These are phyloP conservation scores for Zootermopsis nevadensis DNA, from an alignment of 2,888 invertebrate genomes.

Conservation along the genomic window DNA sequence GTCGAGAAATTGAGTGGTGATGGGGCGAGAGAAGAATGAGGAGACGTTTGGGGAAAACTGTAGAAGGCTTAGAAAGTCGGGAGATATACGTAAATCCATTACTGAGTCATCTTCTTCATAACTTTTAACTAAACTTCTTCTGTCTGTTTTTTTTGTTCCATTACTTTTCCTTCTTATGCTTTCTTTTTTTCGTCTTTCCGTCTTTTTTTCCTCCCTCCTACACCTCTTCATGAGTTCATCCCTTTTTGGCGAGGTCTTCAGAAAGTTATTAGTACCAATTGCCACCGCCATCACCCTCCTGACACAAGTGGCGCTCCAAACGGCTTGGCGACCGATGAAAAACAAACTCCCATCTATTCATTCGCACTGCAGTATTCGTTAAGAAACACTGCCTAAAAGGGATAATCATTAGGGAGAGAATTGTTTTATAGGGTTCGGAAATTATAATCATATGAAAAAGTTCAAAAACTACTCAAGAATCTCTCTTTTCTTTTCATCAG, in stretches of 20 bases:
- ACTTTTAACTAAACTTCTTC: constrained; percentile 38
- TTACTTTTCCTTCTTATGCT: constrained; percentile 12
- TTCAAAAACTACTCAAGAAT: constrained; percentile 26
- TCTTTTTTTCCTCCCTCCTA: constrained; percentile 42
- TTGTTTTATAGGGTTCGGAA: constrained; percentile 37
- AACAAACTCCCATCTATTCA: constrained; percentile 49
- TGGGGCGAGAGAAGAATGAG: constrained; percentile 25
- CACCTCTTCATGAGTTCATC: constrained; percentile 40
- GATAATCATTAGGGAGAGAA: constrained; percentile 31
- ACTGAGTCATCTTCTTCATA: constrained; percentile 32
- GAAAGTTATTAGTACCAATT: constrained; percentile 50
- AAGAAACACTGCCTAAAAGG: constrained; percentile 42
- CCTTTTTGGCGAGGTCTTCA: constrained; percentile 50
- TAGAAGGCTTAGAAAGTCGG: neutral
- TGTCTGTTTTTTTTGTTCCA: constrained; percentile 17
- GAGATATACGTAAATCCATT: constrained; percentile 38
- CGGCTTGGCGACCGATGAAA: constrained; percentile 43
- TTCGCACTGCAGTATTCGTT: constrained; percentile 44
- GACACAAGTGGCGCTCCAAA: constrained; percentile 39
- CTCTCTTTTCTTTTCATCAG: neutral
- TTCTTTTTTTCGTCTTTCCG: constrained; percentile 18
- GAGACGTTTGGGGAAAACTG: constrained; percentile 18
- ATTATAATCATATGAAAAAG: constrained; percentile 38
- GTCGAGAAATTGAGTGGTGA: neutral
- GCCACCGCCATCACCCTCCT: constrained; percentile 38